These are phyloP conservation scores for Serripes groenlandicus DNA, from an alignment of 2,888 invertebrate species.

Conservation along the genomic window DNA sequence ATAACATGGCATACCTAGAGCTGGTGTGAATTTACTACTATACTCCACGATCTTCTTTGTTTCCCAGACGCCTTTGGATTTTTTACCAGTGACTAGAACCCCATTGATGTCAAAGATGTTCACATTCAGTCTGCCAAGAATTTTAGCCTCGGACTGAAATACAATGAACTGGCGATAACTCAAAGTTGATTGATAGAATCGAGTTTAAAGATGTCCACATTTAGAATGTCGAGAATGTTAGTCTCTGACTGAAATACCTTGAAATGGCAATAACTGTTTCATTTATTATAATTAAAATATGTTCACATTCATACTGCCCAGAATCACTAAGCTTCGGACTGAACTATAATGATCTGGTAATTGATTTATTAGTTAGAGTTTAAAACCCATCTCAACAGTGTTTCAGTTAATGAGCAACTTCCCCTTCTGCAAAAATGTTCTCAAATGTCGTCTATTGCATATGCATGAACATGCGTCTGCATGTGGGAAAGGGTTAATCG, in stretches of 20 bases:
- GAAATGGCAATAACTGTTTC: too few species aligned
- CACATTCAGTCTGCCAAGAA: constrained; percentile 48
- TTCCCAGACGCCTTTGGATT: constrained; percentile 35
- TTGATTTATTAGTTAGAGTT: too few species aligned
- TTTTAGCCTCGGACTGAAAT: constrained; percentile 12
- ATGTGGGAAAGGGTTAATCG: not conserved
- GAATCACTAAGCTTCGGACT: too few species aligned
- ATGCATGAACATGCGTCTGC: not conserved
- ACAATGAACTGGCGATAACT: too few species aligned
- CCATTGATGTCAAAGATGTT: constrained; percentile 57
- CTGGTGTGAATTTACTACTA: constrained; percentile 20
- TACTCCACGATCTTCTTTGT: not conserved
- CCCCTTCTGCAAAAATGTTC: not conserved
- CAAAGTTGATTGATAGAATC: too few species aligned
- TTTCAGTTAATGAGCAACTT: not conserved
- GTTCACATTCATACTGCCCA: too few species aligned
- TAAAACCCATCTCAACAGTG: not conserved
- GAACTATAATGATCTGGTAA: too few species aligned
- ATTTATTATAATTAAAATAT: too few species aligned
- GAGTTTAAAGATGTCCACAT: constrained; percentile 62
- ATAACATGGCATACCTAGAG: not conserved
- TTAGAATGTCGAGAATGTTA: constrained; percentile 37
- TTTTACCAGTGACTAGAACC: constrained; percentile 43
- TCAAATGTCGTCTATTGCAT: not conserved
- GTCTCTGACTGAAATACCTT: constrained; percentile 1